Conservation (phyloP, 2,888 invertebrate species). For the Pseudolycoriella hygida region DNA sequence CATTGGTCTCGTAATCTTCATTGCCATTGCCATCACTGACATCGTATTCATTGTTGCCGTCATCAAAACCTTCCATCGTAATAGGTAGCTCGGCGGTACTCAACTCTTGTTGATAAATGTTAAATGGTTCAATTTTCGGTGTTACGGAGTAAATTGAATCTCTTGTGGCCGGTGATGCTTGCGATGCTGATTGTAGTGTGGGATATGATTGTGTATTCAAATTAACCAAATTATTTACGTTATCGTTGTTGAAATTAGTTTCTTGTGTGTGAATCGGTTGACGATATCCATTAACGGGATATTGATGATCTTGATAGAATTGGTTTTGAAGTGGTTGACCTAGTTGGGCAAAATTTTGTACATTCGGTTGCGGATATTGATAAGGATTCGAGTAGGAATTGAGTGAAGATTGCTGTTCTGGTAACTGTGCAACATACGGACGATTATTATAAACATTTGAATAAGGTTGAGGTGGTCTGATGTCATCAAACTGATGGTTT, state of each 20-base stretch:
- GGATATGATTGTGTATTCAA: constrained; percentile 17
- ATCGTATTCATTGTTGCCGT: neutral
- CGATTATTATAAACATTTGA: too few species aligned
- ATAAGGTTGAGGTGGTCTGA: too few species aligned
- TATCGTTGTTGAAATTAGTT: constrained; percentile 22
- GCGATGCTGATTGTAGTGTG: constrained; percentile 10
- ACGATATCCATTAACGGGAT: neutral
- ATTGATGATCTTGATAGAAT: constrained; percentile 14
- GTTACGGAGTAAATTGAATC: constrained; percentile 9
- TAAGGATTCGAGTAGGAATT: too few species aligned
- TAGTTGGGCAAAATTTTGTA: too few species aligned
- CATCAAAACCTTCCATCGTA: neutral
- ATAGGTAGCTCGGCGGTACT: neutral
- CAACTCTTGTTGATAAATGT: neutral
- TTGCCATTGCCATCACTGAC: neutral
- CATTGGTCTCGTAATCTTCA: constrained; percentile 1
- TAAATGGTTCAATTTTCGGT: neutral
- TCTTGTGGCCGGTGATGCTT: constrained; percentile 12
- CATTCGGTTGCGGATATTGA: too few species aligned
- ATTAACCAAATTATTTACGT: constrained; percentile 21
- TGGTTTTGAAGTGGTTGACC: too few species aligned
- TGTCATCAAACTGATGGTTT: too few species aligned
- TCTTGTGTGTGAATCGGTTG: constrained; percentile 19
- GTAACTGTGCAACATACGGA: neutral
- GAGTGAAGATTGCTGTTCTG: too few species aligned